Conservation (phyloP, 2,113 vertebrate species). For the Neomonachus schauinslandi region DNA sequence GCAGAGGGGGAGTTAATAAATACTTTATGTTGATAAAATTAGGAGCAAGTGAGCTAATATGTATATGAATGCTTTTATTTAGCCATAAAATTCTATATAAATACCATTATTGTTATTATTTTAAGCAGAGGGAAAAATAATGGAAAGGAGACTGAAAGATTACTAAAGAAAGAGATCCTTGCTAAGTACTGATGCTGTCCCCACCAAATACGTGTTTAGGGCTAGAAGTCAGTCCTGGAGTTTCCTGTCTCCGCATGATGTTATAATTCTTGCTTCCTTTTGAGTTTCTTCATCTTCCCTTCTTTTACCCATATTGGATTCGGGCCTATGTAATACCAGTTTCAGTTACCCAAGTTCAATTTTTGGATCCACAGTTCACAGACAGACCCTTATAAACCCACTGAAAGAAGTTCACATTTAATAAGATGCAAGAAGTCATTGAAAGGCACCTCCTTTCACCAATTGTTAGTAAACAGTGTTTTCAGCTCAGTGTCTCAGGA, state of each 20-base stretch:
- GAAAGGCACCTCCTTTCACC: background rate
- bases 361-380: background rate
- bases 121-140: background rate
- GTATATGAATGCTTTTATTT: background rate
- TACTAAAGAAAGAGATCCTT: background rate
- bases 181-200: background rate
- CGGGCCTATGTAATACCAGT: background rate
- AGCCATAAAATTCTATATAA: background rate
- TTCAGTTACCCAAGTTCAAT: background rate
- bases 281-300: background rate
- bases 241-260: background rate
- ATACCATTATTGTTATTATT: background rate
- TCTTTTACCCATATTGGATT: background rate
- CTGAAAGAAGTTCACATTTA: background rate
- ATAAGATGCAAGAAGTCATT: background rate
- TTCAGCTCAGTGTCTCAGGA: background rate
- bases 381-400: background rate
- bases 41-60: slow-evolving; percentile 30
- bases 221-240: background rate
- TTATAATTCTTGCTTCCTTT: background rate
- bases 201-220: background rate
- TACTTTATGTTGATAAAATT: slow-evolving; percentile 39
- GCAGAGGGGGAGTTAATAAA: background rate
- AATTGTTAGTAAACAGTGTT: background rate
- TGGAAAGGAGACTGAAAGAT: background rate